Percentiles rank a stretch among this genome's conserved stretches.
Evolutionary conservation across 1,140 invertebrate species (phyloP).

Genomic region (Geopemphigus sp.): DNA sequence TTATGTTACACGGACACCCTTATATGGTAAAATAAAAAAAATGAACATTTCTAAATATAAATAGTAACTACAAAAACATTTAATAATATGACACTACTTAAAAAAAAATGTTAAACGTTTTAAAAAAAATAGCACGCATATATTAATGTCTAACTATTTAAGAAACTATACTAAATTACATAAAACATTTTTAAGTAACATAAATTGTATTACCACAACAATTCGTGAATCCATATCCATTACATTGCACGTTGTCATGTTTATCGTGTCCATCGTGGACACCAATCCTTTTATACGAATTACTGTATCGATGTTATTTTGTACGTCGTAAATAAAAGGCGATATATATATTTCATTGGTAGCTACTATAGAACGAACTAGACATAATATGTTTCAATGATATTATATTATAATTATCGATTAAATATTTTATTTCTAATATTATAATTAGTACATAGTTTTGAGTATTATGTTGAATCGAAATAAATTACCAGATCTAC

Average conservation of each 20-base stretch:
- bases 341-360: constrained; percentile 20
- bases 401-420: background rate
- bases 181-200: background rate
- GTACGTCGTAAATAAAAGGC: constrained; percentile 37
- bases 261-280: constrained; percentile 7
- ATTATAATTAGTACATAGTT: too few relatives aligned
- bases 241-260: constrained; percentile 1
- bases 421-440: background rate
- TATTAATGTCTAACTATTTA: too few relatives aligned
- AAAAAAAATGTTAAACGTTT: too few relatives aligned
- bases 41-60: too few relatives aligned
- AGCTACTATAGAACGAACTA: background rate
- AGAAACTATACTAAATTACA: background rate
- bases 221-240: constrained; percentile 34
- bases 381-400: background rate
- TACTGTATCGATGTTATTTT: constrained; percentile 6
- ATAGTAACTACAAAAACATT: too few relatives aligned
- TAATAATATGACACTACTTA: too few relatives aligned
- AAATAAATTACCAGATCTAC: background rate
- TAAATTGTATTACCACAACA: constrained; percentile 29
- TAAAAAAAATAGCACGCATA: too few relatives aligned
- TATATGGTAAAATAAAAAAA: too few relatives aligned
- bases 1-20: too few relatives aligned
- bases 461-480: too few relatives aligned
- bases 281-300: constrained; percentile 31